Evolutionary conservation across 2,113 vertebrate species (phyloP).

Genomic region (Poicephalus gulielmi): DNA sequence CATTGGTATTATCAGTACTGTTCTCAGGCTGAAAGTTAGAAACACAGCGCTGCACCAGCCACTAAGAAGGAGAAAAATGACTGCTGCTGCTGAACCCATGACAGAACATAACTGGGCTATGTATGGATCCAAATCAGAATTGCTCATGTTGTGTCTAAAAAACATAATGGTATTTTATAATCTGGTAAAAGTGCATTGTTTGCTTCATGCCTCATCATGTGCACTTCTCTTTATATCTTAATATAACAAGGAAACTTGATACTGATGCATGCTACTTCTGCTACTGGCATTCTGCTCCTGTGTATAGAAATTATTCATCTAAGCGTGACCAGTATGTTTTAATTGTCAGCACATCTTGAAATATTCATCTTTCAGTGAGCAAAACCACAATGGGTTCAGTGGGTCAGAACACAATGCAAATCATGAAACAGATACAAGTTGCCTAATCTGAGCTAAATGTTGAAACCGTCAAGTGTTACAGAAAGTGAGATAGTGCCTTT

Average conservation of each 20-base stretch:
- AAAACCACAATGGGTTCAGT: background rate
- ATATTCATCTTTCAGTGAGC: background rate
- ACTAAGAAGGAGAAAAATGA: too few species aligned
- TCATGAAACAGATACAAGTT: background rate
- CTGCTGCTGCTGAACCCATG: too few species aligned
- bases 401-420: background rate
- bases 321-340: background rate
- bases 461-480: background rate
- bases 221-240: background rate
- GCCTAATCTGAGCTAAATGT: background rate
- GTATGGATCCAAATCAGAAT: background rate
- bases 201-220: background rate
- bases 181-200: background rate
- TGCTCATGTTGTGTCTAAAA: background rate
- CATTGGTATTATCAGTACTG: too few species aligned
- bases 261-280: background rate
- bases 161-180: background rate
- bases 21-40: too few species aligned
- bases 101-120: background rate
- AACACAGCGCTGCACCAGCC: too few species aligned
- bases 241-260: background rate
- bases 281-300: background rate
- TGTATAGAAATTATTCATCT: background rate
- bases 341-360: background rate
- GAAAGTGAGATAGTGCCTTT: background rate